phyloP scores from a whole-genome alignment of 2,888 invertebrate genomes.

The Hydropsyche betteni region DNA sequence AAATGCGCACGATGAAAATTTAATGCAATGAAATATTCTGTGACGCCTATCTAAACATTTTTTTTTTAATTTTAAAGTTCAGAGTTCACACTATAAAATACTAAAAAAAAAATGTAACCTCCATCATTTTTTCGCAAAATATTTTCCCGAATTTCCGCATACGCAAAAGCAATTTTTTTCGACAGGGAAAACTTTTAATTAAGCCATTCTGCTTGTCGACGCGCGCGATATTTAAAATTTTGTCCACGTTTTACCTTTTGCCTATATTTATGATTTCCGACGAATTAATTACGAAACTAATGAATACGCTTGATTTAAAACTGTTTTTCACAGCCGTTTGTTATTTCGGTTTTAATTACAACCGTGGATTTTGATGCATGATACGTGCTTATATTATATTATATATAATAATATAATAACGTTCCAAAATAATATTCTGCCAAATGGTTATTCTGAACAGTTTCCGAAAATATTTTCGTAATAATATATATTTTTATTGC shows the following conservation, averaged over 20 bases:
- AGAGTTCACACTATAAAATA: not conserved
- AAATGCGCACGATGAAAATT: not conserved
- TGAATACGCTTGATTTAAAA: not conserved
- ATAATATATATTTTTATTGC: too few species aligned
- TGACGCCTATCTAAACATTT: not conserved
- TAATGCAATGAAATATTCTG: not conserved
- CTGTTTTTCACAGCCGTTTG: not conserved
- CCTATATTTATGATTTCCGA: not conserved
- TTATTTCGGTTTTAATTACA: too few species aligned
- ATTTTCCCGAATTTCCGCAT: conserved; percentile 4
- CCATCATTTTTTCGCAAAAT: not conserved
- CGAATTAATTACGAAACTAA: conserved; percentile 10
- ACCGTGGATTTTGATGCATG: too few species aligned
- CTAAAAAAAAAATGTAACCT: not conserved
- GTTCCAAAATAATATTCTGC: too few species aligned
- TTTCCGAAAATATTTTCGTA: too few species aligned
- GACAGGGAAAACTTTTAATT: conserved; percentile 9
- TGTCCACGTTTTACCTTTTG: not conserved
- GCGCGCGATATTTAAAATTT: not conserved
- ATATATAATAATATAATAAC: too few species aligned
- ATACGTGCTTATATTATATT: too few species aligned
- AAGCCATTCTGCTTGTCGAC: conserved; percentile 4
- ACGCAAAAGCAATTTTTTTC: not conserved
- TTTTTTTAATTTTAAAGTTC: not conserved
- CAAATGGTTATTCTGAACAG: too few species aligned